These are phyloP conservation scores for Elephantulus edwardii DNA, from an alignment of 2,113 vertebrate genomes.

Conservation along the genomic window DNA sequence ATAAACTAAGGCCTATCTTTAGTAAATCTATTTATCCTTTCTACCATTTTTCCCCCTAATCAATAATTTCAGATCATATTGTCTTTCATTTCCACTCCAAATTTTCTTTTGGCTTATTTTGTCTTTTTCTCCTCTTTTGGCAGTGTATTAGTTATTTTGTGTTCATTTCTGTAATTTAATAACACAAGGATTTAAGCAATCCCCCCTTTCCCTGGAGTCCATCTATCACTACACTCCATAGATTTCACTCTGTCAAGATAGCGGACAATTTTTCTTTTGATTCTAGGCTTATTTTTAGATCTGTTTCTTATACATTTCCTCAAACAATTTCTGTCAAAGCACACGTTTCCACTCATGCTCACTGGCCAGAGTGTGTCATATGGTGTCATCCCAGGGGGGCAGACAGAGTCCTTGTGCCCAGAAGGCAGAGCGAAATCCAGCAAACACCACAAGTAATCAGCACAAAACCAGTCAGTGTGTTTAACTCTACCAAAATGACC, in stretches of 20 bases:
- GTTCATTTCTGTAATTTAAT: neutral
- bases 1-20: neutral
- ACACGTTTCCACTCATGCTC: neutral
- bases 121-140: neutral
- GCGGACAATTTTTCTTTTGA: neutral
- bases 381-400: too few relatives aligned
- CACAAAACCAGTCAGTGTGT: neutral
- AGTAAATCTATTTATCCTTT: neutral
- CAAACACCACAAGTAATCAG: neutral
- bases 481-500: neutral
- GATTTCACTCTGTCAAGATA: neutral
- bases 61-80: neutral
- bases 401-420: too few relatives aligned
- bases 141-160: neutral
- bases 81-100: neutral
- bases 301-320: neutral
- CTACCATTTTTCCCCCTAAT: neutral
- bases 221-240: neutral
- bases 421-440: too few relatives aligned
- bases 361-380: neutral
- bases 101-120: neutral
- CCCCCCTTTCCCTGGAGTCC: neutral
- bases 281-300: neutral
- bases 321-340: neutral
- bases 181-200: neutral